Base-by-base conservation (phyloP, 1,140 invertebrate species). In the Cyphomyrmex costatus region DNA sequence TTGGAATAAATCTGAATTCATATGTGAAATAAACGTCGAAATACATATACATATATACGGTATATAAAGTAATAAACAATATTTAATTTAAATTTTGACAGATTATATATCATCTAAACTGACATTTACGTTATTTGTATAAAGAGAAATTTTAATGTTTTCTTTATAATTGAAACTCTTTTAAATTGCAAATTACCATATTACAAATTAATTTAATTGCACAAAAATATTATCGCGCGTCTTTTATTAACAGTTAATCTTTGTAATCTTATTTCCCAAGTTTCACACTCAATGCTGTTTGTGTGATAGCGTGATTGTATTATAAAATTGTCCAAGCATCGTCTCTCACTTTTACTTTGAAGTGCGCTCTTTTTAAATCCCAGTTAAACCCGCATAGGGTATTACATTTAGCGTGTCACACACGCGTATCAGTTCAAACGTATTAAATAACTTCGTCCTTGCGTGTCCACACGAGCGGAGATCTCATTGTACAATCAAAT, bases 401-500 rank as follows among this genome's bases (percentile, higher is more conserved):
- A 33, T 74, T 33, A 30, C 12, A 14, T 19, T 70, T 27, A 24
- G 2, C 63, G 19, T 61, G 33, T 3, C 27, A 21, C 24, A 21
- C 79, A 10, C 24, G 33, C 78, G 8, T 84, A 30, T 49, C 42
- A 33, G 24, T 49, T 84, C 30, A 63, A 6, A 42, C 16, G 30
- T 77, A 58, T 78, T 66, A 78, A 78, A 14, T n/a, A 33, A 51
- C 46, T 30, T 5, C 36, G 24, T 36, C 30, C 21, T 53, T 78
- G 58, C 46, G 3, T 19, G 27, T 42, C 24, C 27, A 51, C 8
- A 2, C 27, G 27, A 36, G 58, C 46, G 8, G 56, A 27, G 46
- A 74, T 85, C 27, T 85, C 30, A 65, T 66, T 78, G 73, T 85
- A 66, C 30, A 85, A 85, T 78, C 73, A 56, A 85, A 85, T 85